Base-by-base conservation (phyloP, 2,113 vertebrate genomes). In the Willisornis vidua region DNA sequence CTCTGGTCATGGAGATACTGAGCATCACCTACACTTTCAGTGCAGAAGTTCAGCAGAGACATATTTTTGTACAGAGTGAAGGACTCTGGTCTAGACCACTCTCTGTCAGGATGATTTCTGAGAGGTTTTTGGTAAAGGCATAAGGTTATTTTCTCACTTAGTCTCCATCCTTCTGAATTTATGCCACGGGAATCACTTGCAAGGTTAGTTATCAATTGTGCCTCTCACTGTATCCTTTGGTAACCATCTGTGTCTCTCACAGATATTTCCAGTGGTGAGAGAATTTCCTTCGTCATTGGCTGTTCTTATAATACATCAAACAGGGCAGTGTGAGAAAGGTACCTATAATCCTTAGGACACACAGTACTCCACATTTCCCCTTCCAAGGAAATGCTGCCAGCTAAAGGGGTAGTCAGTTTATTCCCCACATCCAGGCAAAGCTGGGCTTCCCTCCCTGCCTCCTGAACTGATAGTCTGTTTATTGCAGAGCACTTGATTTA, bases 181-280 rank as follows among this genome's bases (percentile, higher is more conserved):
- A 43, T 48, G 24, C 41, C 68, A 26, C 19, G 51, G 33, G 54
- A 70, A 46, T 49, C 1, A 1, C 26, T n/a, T 0, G 0, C 41
- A 55, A 68, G 31, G 33, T 55, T 46, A 24, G 26, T 81, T 61
- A 68, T 67, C 67, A 66, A 5, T 57, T 28, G 12, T 39, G 51
- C 29, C 61, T 12, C 70, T 81, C 33, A 12, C 55, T 23, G 11
- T 25, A 59, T 41, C 28, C 55, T 81, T 65, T 23, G n/a, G 23
- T 5, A 5, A 26, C 49, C 16, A 20, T 41, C 68, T 39, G 23
- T 19, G 22, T 68, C 12, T 28, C n/a, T 70, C 68, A 39, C 14
- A 55, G 49, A 3, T 46, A 15, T 65, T 93, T 88, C n/a, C 57
- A 37, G 1, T 33, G 51, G 10, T 33, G 43, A 20, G 46, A 85